A percentile compares a stretch with the other conserved stretches of the same genome.
Conservation (phyloP, 1,140 invertebrate species). For the Aphidius ervi region DNA sequence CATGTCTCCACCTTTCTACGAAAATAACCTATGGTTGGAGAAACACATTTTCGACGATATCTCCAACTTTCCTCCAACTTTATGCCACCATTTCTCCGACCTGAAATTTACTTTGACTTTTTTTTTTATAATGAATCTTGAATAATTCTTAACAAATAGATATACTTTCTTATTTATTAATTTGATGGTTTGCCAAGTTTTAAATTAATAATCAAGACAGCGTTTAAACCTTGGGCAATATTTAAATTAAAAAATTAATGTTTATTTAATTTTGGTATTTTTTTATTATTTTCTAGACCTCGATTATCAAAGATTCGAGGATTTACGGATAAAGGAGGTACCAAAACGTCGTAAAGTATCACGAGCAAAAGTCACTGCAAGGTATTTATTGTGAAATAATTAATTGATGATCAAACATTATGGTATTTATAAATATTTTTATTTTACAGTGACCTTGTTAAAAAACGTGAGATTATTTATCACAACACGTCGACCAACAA, state of each 20-base stretch:
- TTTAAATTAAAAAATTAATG: not conserved
- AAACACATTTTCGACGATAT: too few relatives aligned
- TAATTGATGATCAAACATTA: conserved; percentile 2
- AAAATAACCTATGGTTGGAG: too few relatives aligned
- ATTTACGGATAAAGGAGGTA: conserved; percentile 27
- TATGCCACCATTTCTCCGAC: too few relatives aligned
- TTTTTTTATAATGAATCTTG: too few relatives aligned
- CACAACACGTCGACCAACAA: conserved; percentile 26
- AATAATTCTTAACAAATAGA: too few relatives aligned
- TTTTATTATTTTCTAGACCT: conserved; percentile 22
- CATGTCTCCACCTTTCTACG: too few relatives aligned
- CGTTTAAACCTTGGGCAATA: too few relatives aligned
- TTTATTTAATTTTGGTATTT: not conserved
- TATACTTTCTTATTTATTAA: too few relatives aligned
- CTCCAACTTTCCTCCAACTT: too few relatives aligned
- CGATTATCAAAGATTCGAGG: conserved; percentile 28
- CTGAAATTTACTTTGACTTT: too few relatives aligned
- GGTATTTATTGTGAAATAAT: conserved; percentile 20
- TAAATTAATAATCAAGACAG: too few relatives aligned
- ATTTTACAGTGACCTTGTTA: conserved; percentile 6
- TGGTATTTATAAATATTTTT: not conserved
- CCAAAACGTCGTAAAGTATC: conserved; percentile 30
- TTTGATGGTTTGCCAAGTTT: too few relatives aligned
- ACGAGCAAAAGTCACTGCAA: conserved; percentile 28
- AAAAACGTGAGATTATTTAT: conserved; percentile 37